phyloP scores from a whole-genome alignment of 1,140 invertebrate genomes.

The Capitella teleta region DNA sequence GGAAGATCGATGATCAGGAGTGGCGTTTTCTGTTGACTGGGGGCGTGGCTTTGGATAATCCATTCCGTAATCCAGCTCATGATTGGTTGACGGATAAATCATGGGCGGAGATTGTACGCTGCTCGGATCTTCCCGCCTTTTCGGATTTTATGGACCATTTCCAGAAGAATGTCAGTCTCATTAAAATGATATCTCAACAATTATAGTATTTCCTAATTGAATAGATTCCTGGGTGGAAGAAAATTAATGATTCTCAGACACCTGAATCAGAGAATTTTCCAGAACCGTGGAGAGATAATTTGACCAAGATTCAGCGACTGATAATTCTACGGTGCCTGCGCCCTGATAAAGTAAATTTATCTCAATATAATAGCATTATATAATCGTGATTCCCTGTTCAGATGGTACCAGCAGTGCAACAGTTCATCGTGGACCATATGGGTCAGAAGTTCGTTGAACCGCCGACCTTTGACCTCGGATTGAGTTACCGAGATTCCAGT shows the following conservation, averaged over 20 bases:
- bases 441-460: constrained; percentile 37
- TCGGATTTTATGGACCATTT: constrained; percentile 40
- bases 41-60: constrained; percentile 38
- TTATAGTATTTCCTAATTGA: background rate
- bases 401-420: constrained; percentile 38
- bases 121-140: constrained; percentile 33
- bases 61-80: constrained; percentile 36
- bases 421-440: constrained; percentile 34
- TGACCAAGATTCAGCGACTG: constrained; percentile 29
- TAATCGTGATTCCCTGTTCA: no score
- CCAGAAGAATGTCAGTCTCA: constrained; percentile 28
- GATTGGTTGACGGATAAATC: constrained; percentile 39
- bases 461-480: constrained; percentile 39
- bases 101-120: constrained; percentile 39
- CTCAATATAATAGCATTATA: no score
- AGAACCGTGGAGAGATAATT: constrained; percentile 21
- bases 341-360: constrained; percentile 37
- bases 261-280: constrained; percentile 25
- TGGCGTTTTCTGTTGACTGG: constrained; percentile 42
- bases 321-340: constrained; percentile 37
- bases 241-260: constrained; percentile 29
- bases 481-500: constrained; percentile 36
- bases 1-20: constrained; percentile 32
- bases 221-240: constrained; percentile 32
- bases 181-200: no score